A percentile compares a stretch with the other conserved stretches of the same genome.
Evolutionary conservation across 2,113 vertebrate genomes (phyloP).

Genomic region (Pterophyllum scalare): DNA sequence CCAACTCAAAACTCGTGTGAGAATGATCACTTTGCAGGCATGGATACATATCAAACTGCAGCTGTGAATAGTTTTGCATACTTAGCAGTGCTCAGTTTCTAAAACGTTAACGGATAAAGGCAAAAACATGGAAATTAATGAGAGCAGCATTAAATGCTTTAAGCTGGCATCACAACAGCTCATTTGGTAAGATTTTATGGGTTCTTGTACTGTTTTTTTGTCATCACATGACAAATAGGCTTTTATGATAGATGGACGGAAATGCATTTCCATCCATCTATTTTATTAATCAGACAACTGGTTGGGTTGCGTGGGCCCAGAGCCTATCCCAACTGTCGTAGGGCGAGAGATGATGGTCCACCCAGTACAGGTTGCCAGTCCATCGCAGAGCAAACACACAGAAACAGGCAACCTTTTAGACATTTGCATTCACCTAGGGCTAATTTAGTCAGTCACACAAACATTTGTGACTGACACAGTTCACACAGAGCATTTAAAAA

Average conservation of each 20-base stretch:
- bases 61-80: neutral
- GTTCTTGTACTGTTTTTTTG: too few species aligned
- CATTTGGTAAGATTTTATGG: neutral
- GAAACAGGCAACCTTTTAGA: neutral
- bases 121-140: neutral
- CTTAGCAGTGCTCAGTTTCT: neutral
- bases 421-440: neutral
- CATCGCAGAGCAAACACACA: neutral
- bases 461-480: neutral
- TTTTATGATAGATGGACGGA: too few species aligned
- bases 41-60: neutral
- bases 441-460: neutral
- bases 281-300: neutral
- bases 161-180: neutral
- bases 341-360: neutral
- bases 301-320: neutral
- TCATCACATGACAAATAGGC: neutral
- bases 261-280: neutral
- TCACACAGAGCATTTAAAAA: neutral
- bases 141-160: neutral
- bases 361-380: too few species aligned
- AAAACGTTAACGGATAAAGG: neutral
- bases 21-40: neutral
- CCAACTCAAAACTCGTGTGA: neutral
- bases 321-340: neutral